Conservation (phyloP, 2,113 vertebrate genomes). For the Vanacampus margaritifer region DNA sequence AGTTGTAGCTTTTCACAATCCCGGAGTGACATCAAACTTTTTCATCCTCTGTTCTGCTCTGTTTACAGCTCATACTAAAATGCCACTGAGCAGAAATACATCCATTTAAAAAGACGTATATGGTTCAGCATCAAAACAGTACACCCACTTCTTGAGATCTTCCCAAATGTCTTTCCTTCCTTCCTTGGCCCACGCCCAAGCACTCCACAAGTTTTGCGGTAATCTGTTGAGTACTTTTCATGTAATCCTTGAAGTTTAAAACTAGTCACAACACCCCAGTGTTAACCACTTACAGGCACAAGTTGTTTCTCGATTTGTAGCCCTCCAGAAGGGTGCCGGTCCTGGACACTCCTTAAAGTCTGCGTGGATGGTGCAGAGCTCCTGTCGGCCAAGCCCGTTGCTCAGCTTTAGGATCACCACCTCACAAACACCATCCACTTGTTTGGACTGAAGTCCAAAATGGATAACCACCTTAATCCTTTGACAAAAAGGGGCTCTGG, state of each 20-base stretch:
- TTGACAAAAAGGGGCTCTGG: slow-evolving; percentile 21
- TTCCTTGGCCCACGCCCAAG: background rate
- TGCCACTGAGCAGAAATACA: background rate
- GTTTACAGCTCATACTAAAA: background rate
- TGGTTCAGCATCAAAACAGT: background rate
- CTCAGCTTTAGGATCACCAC: slow-evolving; percentile 16
- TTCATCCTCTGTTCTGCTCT: no score
- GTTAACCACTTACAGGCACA: background rate
- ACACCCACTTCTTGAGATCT: background rate
- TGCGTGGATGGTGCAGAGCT: slow-evolving; percentile 36
- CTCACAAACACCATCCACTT: slow-evolving; percentile 24
- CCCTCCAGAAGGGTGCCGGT: background rate
- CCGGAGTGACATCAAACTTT: no score
- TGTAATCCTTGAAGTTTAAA: background rate
- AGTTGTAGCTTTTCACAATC: no score
- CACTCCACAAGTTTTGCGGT: background rate
- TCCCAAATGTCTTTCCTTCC: background rate
- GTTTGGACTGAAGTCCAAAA: slow-evolving; percentile 34
- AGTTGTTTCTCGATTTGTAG: background rate
- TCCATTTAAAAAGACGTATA: background rate
- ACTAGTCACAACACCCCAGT: background rate
- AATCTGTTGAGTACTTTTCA: background rate
- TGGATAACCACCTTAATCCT: slow-evolving; percentile 14
- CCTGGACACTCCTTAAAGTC: slow-evolving; percentile 4
- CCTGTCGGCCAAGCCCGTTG: slow-evolving; percentile 19